These are phyloP conservation scores for Salvelinus sp. DNA, from an alignment of 2,113 vertebrate species.

Conservation along the genomic window DNA sequence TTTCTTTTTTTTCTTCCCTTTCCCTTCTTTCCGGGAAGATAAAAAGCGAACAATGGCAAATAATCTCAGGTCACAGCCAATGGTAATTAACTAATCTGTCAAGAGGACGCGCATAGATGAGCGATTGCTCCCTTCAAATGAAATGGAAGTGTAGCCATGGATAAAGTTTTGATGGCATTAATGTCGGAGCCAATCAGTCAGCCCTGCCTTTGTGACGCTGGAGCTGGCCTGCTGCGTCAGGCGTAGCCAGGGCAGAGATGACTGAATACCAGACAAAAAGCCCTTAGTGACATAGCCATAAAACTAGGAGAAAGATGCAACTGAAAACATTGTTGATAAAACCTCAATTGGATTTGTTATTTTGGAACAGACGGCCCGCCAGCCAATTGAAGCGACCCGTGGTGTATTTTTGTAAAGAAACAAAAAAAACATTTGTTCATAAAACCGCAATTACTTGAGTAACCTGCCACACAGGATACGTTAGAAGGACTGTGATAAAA, in stretches of 20 bases:
- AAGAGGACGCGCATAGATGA: conserved; percentile 40
- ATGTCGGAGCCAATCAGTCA: conserved; percentile 56
- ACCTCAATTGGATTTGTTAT: too few species aligned
- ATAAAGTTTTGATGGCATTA: conserved; percentile 50
- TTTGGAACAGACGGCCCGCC: too few species aligned
- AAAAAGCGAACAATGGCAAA: not conserved
- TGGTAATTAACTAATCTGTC: conserved; percentile 58
- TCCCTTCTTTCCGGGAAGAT: not conserved
- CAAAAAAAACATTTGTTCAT: too few species aligned
- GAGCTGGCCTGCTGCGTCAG: conserved; percentile 16
- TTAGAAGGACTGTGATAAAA: too few species aligned
- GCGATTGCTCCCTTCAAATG: conserved; percentile 32
- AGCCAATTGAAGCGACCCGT: too few species aligned
- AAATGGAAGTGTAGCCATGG: conserved; percentile 51
- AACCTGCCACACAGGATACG: too few species aligned
- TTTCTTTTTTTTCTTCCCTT: not conserved
- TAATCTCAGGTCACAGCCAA: conserved; percentile 36
- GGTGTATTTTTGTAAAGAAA: too few species aligned
- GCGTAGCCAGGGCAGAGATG: conserved; percentile 4
- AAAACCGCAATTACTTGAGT: too few species aligned
- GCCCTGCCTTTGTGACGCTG: conserved; percentile 21
- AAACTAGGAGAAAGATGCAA: too few species aligned
- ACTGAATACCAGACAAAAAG: conserved; percentile 44
- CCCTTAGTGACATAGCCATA: too few species aligned
- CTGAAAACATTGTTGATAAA: too few species aligned